Evolutionary conservation across 2,113 vertebrate species (phyloP).

Genomic region (Triplophysa tibetana): DNA sequence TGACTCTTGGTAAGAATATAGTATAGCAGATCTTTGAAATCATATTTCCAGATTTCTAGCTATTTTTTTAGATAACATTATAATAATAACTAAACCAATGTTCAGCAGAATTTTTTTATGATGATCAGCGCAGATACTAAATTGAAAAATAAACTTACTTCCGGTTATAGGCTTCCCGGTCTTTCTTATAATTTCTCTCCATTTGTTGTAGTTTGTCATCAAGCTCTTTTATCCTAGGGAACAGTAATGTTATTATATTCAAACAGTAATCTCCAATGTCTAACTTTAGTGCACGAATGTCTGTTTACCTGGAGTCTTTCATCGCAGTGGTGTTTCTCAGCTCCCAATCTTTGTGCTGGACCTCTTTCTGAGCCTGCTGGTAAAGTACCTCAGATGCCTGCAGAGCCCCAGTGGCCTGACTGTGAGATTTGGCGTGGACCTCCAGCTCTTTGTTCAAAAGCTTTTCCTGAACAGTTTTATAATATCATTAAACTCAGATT

Average conservation of each 20-base stretch:
- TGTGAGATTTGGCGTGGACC: constrained; percentile 59
- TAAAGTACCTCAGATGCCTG: constrained; percentile 61
- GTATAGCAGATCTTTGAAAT: too few species aligned
- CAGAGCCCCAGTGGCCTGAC: constrained; percentile 63
- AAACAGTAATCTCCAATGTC: background rate
- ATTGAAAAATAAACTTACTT: constrained; percentile 69
- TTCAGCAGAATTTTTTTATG: background rate
- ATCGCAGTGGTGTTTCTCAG: constrained; percentile 63
- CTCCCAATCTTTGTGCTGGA: constrained; percentile 64
- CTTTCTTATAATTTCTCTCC: constrained; percentile 61
- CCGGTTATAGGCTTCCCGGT: constrained; percentile 64
- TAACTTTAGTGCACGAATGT: background rate
- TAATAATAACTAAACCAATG: background rate
- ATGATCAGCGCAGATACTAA: background rate
- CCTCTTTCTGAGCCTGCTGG: constrained; percentile 61
- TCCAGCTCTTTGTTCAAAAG: constrained; percentile 71
- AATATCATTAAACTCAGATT: background rate
- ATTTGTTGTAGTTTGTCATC: constrained; percentile 61
- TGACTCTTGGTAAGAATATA: too few species aligned
- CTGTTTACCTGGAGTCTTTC: constrained; percentile 71
- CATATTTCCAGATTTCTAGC: too few species aligned
- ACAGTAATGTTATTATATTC: background rate
- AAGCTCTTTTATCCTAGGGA: constrained; percentile 75
- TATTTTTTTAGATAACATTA: too few species aligned
- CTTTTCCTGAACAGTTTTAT: constrained; percentile 67